Evolutionary conservation across 1,140 invertebrate species (phyloP), one percentile per base, ranked within the genome.

Genomic region (Drosophila tani): DNA sequence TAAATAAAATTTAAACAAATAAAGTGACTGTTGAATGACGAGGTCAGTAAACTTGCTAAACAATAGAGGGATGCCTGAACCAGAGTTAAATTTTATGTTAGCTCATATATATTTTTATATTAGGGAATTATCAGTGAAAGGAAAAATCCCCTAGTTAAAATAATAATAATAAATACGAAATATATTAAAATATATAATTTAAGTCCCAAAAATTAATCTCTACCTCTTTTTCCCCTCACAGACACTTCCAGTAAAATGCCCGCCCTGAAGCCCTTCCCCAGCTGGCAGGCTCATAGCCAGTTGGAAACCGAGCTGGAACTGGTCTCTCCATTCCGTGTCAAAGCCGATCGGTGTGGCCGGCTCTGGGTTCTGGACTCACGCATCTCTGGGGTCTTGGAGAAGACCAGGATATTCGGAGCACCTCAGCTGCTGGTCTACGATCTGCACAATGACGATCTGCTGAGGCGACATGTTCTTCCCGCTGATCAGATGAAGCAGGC

Each of bases 281-380:
- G 94, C 55, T 97, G 96, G 96, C 95, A 95, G 63, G 94, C 95
- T 0, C 96, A 97, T 75, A 92, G 93, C 21, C 91, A 93, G 3
- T 73, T 55, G 0, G 94, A 94, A 29, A 92, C 93, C 0, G 93
- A 93, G 24, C 94, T 95, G 3, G 96, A 96, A 81, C 95, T 97
- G n/a, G 94, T 96, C 0, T 96, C 96, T 1, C 95, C 96, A 0
- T 97, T 96, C 91, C 93, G 96, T 0, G 93, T 96, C 0, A 93
- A 95, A 2, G 96, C 95, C 3, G 96, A 97, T 92, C 94, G 94
- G 17, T 97, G 96, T 83, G 95, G 95, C 27, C 94, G 96, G 3
- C 94, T 97, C 2, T 97, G 96, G 96, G 95, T 96, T 0, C 82
- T 97, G 40, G 96, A 97, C 76, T 96, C 95, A 0, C 96, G 96